These are phyloP conservation scores for Apostichopus leukothele DNA, from an alignment of 53 echinoderm and acorn worm genomes.

Conservation along the genomic window DNA sequence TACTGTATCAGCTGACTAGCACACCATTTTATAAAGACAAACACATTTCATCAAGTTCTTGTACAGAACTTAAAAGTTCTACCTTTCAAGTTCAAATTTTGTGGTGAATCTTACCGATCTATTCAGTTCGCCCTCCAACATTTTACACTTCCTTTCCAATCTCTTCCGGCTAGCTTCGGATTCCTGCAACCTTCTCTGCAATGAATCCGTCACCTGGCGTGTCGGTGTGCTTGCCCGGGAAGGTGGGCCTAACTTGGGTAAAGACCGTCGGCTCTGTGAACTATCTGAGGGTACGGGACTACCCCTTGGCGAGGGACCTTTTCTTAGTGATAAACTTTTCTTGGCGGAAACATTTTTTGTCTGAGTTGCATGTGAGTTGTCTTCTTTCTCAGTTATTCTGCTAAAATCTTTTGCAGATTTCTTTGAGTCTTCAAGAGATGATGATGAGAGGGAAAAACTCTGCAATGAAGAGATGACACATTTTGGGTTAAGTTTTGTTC, in stretches of 20 bases:
- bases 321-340: neutral
- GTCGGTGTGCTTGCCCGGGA: constrained; percentile 15
- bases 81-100: too few relatives aligned
- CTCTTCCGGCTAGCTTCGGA: constrained; percentile 65
- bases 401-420: neutral
- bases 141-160: constrained; percentile 64
- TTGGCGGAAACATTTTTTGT: neutral
- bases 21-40: too few relatives aligned
- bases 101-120: constrained; percentile 59
- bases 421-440: constrained; percentile 22
- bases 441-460: neutral
- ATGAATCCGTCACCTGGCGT: constrained; percentile 16
- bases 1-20: too few relatives aligned
- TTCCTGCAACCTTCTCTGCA: constrained; percentile 56
- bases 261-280: neutral
- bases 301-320: neutral
- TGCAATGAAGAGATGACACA: neutral
- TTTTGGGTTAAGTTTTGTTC: neutral
- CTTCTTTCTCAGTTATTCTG: neutral
- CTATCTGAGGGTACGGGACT: constrained; percentile 14
- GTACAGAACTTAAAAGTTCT: too few relatives aligned
- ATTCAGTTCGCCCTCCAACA: constrained; percentile 62
- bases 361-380: neutral
- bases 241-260: constrained; percentile 32
- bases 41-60: too few relatives aligned